Conservation (phyloP, 2,797 vertebrate genomes). For the Silurus aristotelis region DNA sequence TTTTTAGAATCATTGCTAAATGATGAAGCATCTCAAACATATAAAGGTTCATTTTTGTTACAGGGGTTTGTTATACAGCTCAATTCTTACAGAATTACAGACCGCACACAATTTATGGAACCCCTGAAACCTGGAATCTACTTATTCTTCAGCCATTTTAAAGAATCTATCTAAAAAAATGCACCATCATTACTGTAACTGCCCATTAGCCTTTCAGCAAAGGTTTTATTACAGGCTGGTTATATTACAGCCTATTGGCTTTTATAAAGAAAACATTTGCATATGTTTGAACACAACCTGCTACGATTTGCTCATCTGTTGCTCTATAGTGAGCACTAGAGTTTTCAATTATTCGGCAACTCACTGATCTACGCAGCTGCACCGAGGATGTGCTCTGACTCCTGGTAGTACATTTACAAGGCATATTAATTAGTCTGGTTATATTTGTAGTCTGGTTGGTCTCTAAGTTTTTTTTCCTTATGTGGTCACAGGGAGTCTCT, state of each 20-base stretch:
- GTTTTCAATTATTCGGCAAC: not conserved
- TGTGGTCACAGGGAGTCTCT: not conserved
- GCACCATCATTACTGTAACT: not conserved
- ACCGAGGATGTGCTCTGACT: not conserved
- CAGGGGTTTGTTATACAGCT: not conserved
- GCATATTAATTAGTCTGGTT: not conserved
- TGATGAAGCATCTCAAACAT: not conserved
- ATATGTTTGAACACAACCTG: not conserved
- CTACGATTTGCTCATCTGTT: not conserved
- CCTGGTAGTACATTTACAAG: not conserved
- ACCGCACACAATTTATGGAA: not conserved
- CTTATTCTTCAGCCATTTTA: conserved; percentile 2
- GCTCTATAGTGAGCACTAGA: not conserved
- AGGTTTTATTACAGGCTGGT: not conserved
- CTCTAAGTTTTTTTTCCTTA: not conserved
- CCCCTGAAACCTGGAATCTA: not conserved
- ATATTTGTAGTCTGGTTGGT: not conserved
- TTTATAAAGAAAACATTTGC: not conserved
- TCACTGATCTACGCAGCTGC: not conserved
- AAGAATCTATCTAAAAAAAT: not conserved
- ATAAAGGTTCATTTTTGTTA: not conserved
- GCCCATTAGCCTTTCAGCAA: not conserved
- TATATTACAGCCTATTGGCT: not conserved
- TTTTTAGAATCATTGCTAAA: not conserved
- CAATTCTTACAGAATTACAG: not conserved